Base-by-base conservation (phyloP, 2,888 invertebrate species). In the Thecocarcelia acutangulata region DNA sequence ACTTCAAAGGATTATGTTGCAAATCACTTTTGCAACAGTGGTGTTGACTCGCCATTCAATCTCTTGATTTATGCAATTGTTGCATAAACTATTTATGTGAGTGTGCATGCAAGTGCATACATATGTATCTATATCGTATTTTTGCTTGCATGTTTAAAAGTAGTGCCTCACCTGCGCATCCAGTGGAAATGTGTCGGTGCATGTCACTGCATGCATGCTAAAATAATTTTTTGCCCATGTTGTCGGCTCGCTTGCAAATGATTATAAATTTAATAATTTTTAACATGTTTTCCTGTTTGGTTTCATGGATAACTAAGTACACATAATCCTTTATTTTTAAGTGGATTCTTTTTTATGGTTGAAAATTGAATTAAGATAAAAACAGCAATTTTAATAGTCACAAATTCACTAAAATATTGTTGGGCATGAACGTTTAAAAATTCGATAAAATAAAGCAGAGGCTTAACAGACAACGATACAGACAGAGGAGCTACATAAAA, bases 231-330 rank as follows among this genome's bases (percentile, higher is more conserved):
- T 37, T 75, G 56, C 11, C 50, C 24, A 58, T 28, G 15, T 33
- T 73, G 44, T 69, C 69, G 77, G 81, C 77, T 82, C 78, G 70
- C 59, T 74, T 64, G 52, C 77, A 52, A 33, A 59, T 78, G 81
- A 78, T 81, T 69, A 81, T 77, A 81, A 82, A 82, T 82, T 82
- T 78, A 82, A 78, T 82, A 82, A 74, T 77, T 77, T 33, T 82
- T 74, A 78, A 82, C 64, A 82, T 73, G 81, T 82, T 82, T 74
- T 64, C 73, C 64, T 64, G 28, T 74, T 37, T 64, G 81, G 77
- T 54, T 78, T 77, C 77, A 66, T 61, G 63, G 63, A 69, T 58
- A 58, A 59, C 63, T 56, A 73, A 68, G 56, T 70, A 48, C 28
- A 44, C 63, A 24, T 78, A 78, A 82, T 77, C 81, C 81, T 73